Conservation (phyloP, 2,113 vertebrate species). For the Triplophysa siluroides region DNA sequence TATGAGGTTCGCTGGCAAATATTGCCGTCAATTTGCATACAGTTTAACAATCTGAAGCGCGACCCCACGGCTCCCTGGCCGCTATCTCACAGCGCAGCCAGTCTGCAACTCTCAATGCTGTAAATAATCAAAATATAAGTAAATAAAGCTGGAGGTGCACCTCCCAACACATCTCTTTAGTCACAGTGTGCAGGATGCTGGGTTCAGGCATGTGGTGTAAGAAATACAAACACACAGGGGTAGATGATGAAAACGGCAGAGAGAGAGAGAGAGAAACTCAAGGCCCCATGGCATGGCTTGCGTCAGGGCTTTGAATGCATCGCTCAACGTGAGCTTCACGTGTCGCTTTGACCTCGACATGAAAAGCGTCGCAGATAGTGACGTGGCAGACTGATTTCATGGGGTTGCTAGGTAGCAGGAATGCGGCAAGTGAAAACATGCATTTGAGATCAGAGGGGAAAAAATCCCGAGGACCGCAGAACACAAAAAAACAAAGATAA, state of each 20-base stretch:
- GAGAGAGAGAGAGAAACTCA: neutral
- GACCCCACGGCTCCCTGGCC: slow-evolving; percentile 15
- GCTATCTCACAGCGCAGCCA: slow-evolving; percentile 63
- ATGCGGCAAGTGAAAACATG: no score
- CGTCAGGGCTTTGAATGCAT: no score
- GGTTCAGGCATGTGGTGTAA: slow-evolving; percentile 8
- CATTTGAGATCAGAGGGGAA: no score
- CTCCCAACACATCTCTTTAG: slow-evolving; percentile 46
- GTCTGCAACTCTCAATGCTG: slow-evolving; percentile 42
- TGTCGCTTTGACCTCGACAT: no score
- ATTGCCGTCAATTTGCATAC: slow-evolving; percentile 64
- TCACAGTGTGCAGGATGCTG: slow-evolving; percentile 2
- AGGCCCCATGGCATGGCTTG: neutral
- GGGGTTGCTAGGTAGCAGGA: no score
- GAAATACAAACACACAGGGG: slow-evolving; percentile 27
- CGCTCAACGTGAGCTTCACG: no score
- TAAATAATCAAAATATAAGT: slow-evolving; percentile 53
- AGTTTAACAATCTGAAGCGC: slow-evolving; percentile 55
- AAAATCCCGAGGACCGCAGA: no score
- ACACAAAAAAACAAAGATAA: no score
- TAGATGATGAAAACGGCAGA: neutral
- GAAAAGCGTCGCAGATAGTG: no score
- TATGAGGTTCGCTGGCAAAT: slow-evolving; percentile 60
- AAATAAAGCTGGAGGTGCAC: slow-evolving; percentile 45
- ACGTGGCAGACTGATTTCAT: no score